Base-by-base conservation (phyloP, 2,797 vertebrate species). In the Falco biarmicus region DNA sequence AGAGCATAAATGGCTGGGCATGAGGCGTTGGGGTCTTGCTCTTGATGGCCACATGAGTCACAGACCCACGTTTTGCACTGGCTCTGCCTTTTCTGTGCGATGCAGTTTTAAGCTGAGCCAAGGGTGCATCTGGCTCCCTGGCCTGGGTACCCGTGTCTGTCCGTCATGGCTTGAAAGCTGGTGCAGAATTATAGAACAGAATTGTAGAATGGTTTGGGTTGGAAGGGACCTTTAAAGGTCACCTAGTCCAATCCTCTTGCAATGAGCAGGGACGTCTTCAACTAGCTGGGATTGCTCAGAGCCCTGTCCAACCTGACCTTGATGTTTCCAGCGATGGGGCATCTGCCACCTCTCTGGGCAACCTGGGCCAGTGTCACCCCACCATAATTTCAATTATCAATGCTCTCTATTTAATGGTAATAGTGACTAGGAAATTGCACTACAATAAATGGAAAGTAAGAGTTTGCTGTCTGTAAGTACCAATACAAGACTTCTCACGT, bases 401-500 rank as follows among this genome's bases (percentile, higher is more conserved):
- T 93, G 28, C 57, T 29, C 0, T 89, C 66, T 94, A 50, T 89
- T 93, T 31, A 56, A 68, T 79, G 84, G 92, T 90, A 64, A 83
- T 87, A 83, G 63, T 86, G 37, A 51, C 88, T 75, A 16, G 84
- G 68, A 70, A 97, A 71, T 87, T 48, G 54, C 83, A 78, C 87
- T 80, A 69, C 96, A 95, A 90, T 64, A 90, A 91, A 59, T 63
- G 74, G 64, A 84, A 87, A 95, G 80, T 13, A 25, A 65, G 94
- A 87, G 43, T 93, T 93, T 75, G 71, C 59, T 66, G 31, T 68
- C 76, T 47, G 34, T 59, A 10, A 92, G 73, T 57, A 48, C 50
- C 16, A 16, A 2, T 13, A 21, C 4, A 57, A 88, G 57, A n/a
- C n/a, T 61, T 37, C 13, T 1, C 12, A 16, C 16, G 0, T 3